These are phyloP conservation scores for Alexandromys fortis DNA, from an alignment of 2,113 vertebrate genomes.

Conservation along the genomic window DNA sequence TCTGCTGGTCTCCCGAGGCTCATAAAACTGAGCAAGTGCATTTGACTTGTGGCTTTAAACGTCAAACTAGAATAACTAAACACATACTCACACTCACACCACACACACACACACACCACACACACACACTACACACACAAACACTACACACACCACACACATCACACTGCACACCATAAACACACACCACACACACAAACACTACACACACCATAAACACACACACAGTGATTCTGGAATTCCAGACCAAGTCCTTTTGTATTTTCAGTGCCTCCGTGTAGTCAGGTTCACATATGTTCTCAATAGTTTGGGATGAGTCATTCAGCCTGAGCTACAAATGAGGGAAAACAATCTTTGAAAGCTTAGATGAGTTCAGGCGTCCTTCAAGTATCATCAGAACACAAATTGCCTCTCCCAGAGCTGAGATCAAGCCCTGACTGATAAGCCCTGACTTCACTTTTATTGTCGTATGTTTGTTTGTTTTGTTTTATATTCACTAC, in stretches of 20 bases:
- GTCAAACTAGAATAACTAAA: background rate
- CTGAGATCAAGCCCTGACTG: background rate
- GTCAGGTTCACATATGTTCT: background rate
- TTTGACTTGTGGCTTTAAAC: conserved; percentile 20
- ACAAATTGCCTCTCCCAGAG: background rate
- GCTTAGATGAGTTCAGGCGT: background rate
- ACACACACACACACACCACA: background rate
- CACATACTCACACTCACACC: background rate
- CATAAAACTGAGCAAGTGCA: background rate
- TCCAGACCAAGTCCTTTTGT: background rate
- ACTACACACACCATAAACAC: background rate
- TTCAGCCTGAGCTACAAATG: background rate
- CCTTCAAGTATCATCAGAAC: background rate
- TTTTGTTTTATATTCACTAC: no score
- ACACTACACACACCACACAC: background rate
- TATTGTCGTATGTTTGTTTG: background rate
- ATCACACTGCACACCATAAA: no score
- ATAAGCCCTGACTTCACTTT: background rate
- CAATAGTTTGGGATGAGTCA: background rate
- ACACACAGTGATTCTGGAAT: background rate
- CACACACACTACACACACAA: background rate
- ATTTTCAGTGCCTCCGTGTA: background rate
- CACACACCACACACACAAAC: background rate
- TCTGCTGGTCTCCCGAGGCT: background rate
- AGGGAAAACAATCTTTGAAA: background rate